Conservation (phyloP, 2,113 vertebrate genomes). For the Periophthalmus modestus region DNA sequence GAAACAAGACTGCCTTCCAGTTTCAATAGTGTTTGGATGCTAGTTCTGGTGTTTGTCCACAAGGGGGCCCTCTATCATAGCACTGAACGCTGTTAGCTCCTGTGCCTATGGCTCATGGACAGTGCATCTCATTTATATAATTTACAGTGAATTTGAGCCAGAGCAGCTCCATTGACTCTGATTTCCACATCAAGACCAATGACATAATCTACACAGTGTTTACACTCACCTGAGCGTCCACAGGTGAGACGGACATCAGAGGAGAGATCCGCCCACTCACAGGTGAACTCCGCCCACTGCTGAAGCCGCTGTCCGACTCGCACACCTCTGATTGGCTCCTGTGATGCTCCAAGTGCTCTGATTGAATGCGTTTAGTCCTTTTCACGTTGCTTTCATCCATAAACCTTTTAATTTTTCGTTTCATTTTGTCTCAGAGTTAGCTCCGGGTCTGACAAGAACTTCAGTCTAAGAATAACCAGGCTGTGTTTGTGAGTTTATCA, state of each 20-base stretch:
- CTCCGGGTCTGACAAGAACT: background rate
- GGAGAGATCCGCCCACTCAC: constrained; percentile 4
- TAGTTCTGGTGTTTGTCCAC: too few species aligned
- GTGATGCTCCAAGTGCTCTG: background rate
- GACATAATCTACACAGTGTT: too few species aligned
- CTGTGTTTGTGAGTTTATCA: background rate
- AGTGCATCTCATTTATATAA: too few species aligned
- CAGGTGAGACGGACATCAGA: background rate
- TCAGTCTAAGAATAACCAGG: background rate
- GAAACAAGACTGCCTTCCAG: too few species aligned
- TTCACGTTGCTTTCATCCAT: background rate
- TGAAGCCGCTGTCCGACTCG: background rate
- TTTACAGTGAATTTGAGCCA: too few species aligned
- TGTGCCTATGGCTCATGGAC: too few species aligned
- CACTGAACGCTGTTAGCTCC: too few species aligned
- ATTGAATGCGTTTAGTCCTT: background rate
- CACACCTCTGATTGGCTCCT: background rate
- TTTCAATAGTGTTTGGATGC: too few species aligned
- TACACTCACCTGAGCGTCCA: background rate
- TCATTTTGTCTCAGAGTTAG: background rate
- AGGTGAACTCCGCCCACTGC: constrained; percentile 8
- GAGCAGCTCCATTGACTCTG: too few species aligned
- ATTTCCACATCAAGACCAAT: too few species aligned
- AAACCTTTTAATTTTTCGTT: background rate
- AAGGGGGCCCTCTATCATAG: too few species aligned